These are phyloP conservation scores for Calephelis nemesis DNA, from an alignment of 1,140 invertebrate genomes.

Conservation along the genomic window DNA sequence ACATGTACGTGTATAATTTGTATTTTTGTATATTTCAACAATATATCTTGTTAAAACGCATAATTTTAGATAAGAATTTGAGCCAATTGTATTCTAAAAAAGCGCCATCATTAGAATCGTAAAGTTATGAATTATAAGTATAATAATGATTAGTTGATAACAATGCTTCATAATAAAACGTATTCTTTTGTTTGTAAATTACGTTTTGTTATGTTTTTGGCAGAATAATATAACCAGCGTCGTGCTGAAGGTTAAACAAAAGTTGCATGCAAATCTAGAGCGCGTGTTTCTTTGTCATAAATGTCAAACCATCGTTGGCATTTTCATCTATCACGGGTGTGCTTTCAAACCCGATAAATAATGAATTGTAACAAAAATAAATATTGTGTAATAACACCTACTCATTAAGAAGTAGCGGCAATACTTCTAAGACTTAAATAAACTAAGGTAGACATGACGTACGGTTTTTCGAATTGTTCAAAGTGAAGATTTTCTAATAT, in stretches of 20 bases:
- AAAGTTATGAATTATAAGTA: background rate
- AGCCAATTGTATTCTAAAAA: no score
- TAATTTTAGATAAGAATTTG: no score
- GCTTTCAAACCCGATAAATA: constrained; percentile 6
- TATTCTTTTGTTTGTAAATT: constrained; percentile 9
- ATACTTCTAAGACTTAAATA: background rate
- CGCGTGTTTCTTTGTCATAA: constrained; percentile 9
- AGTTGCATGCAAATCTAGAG: constrained; percentile 8
- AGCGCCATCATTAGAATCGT: background rate
- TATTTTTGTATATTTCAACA: no score
- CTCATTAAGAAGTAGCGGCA: background rate
- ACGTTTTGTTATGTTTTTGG: constrained; percentile 7
- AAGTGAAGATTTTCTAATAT: no score
- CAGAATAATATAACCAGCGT: background rate
- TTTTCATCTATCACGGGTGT: constrained; percentile 7
- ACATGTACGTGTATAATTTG: no score
- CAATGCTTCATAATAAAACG: background rate
- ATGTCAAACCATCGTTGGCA: constrained; percentile 1
- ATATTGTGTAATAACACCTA: background rate
- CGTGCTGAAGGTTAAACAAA: constrained; percentile 7
- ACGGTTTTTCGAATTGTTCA: background rate
- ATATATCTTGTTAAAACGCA: no score
- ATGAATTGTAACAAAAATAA: constrained; percentile 13
- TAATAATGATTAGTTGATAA: background rate
- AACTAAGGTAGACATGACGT: background rate